Percentiles rank a stretch among this genome's conserved stretches.
Evolutionary conservation across 2,797 vertebrate genomes (phyloP).

Genomic region (Clarias platycephalus): DNA sequence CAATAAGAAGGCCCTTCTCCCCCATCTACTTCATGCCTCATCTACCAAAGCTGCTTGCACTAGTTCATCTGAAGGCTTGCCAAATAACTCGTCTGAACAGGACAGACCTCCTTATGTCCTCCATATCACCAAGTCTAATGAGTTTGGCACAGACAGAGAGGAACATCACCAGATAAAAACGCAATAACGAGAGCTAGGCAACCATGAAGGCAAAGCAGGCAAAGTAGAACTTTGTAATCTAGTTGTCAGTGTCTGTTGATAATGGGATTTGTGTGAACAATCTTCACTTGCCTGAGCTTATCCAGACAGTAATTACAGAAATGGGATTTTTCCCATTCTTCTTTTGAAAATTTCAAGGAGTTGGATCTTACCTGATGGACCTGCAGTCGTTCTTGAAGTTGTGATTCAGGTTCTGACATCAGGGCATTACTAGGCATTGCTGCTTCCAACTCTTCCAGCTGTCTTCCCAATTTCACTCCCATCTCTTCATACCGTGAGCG

Average conservation of each 20-base stretch:
- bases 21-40: conserved; percentile 33
- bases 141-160: conserved; percentile 35
- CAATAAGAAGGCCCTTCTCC: conserved; percentile 31
- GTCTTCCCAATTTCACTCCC: conserved; percentile 66
- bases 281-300: background rate
- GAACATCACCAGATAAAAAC: conserved; percentile 37
- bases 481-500: conserved; percentile 81
- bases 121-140: conserved; percentile 33
- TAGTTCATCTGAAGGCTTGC: conserved; percentile 34
- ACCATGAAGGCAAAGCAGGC: conserved; percentile 22
- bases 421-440: conserved; percentile 70
- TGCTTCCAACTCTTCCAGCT: conserved; percentile 78
- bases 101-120: conserved; percentile 36
- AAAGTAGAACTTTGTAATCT: conserved; percentile 21
- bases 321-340: background rate
- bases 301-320: conserved; percentile 13
- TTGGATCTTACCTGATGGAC: conserved; percentile 79
- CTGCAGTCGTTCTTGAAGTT: conserved; percentile 71
- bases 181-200: conserved; percentile 12
- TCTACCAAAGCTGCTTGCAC: conserved; percentile 33
- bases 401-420: conserved; percentile 76
- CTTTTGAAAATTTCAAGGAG: conserved; percentile 5
- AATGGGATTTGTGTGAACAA: conserved; percentile 19
- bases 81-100: conserved; percentile 41
- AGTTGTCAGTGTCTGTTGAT: conserved; percentile 4